Conservation (phyloP, 2,888 invertebrate species). For the Rhamphomyia laevipes region DNA sequence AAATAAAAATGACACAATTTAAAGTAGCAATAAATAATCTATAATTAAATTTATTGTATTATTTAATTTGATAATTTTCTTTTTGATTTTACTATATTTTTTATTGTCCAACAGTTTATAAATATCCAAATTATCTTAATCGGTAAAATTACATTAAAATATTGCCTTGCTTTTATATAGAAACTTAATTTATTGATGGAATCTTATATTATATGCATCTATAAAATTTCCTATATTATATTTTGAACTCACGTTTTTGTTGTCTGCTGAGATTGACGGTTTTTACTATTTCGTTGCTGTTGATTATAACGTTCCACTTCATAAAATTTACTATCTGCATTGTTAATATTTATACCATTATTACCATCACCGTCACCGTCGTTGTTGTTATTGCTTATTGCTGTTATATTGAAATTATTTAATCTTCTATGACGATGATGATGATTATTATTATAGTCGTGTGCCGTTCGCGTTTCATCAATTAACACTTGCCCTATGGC, state of each 20-base stretch:
- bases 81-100: conserved; percentile 10
- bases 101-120: conserved; percentile 11
- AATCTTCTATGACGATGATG: background rate
- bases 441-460: conserved; percentile 7
- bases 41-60: no score
- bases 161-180: no score
- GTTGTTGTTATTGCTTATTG: no score
- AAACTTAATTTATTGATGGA: no score
- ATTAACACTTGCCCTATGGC: conserved; percentile 4
- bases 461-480: conserved; percentile 13
- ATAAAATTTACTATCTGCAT: no score
- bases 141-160: no score
- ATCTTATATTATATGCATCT: background rate
- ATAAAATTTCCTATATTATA: background rate
- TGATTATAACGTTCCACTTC: background rate
- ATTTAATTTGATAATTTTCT: background rate
- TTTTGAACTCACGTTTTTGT: conserved; percentile 31
- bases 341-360: no score
- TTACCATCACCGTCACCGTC: no score
- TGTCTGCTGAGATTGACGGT: conserved; percentile 12
- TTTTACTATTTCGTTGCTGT: background rate
- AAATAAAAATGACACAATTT: conserved; percentile 11
- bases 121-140: conserved; percentile 3
- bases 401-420: no score
- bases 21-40: conserved; percentile 3